Percentiles rank a stretch among this genome's conserved stretches.
Evolutionary conservation across 2,113 vertebrate species (phyloP).

Genomic region (Hemichromis elongatus): DNA sequence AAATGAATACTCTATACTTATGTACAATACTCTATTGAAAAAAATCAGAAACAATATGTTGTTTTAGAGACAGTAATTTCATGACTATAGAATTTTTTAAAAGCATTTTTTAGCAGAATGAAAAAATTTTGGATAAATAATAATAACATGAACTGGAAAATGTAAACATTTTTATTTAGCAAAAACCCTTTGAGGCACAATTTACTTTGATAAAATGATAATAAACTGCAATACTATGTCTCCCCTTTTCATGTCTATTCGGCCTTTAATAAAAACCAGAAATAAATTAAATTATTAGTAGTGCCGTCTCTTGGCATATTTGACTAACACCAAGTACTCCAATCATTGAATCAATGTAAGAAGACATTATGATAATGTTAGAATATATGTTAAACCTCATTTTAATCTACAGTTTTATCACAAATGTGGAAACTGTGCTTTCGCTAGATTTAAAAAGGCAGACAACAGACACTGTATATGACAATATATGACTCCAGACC

Average conservation of each 20-base stretch:
- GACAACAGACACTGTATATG: no score
- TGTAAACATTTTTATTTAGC: not conserved
- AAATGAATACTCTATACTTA: not conserved
- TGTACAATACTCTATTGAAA: no score
- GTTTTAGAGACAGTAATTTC: no score
- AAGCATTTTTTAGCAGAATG: not conserved
- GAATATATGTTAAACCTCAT: no score
- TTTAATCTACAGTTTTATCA: no score
- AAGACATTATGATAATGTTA: no score
- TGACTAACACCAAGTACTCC: no score
- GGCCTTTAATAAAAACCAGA: not conserved
- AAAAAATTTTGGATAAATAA: not conserved
- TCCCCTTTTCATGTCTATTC: not conserved
- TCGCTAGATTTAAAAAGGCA: no score
- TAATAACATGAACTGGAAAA: not conserved
- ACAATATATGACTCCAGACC: no score
- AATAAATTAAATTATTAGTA: not conserved
- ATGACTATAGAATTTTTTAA: not conserved
- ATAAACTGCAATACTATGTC: not conserved
- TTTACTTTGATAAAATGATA: not conserved
- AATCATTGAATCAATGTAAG: no score
- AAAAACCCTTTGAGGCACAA: fast-evolving
- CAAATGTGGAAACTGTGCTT: no score
- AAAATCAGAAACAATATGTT: no score
- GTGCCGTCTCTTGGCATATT: not conserved